Evolutionary conservation across 1,140 invertebrate genomes (phyloP), one percentile per base, ranked within the genome.

Genomic region (Limonius californicus): DNA sequence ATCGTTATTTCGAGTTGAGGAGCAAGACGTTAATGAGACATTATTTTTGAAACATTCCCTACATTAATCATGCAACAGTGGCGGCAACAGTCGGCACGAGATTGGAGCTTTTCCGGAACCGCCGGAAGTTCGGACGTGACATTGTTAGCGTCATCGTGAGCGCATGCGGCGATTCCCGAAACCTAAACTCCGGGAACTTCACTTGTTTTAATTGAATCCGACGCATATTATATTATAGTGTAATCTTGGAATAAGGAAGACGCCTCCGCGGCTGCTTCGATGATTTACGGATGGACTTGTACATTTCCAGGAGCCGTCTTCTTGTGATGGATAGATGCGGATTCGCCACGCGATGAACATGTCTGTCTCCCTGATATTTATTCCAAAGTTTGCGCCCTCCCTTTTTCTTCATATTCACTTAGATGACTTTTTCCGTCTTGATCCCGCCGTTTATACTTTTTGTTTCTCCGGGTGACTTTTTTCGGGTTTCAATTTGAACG

Each of bases 21-120:
- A 54, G 56, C 59, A 59, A 63, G 70, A 71, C 70, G 63, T 68
- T 71, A 71, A 71, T 71, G 70, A 70, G 70, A 71, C 70, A 67
- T 68, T 71, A 71, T 71, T 71, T 70, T 69, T 71, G 68, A 65
- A 70, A 68, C 64, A 67, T 68, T 65, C 64, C 57, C 39, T 19
- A 61, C 68, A 71, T 71, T 71, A 70, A 71, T 71, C 70, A 71
- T 62, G 61, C 39, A 54, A 53, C 39, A 65, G 56, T 54, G 20
- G 21, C 30, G 43, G 30, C 12, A 32, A 55, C 27, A 55, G 53
- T 23, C 20, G 53, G 45, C 45, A 50, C 27, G 54, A 56, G 27
- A 56, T 39, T 35, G 35, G 54, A 30, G 54, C 27, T 56, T 35
- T 30, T 35, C 27, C 54, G 35, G 54, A 35, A 35, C 54, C 54